Conservation (phyloP, 2,797 vertebrate species). For the Buceros bicornis region DNA sequence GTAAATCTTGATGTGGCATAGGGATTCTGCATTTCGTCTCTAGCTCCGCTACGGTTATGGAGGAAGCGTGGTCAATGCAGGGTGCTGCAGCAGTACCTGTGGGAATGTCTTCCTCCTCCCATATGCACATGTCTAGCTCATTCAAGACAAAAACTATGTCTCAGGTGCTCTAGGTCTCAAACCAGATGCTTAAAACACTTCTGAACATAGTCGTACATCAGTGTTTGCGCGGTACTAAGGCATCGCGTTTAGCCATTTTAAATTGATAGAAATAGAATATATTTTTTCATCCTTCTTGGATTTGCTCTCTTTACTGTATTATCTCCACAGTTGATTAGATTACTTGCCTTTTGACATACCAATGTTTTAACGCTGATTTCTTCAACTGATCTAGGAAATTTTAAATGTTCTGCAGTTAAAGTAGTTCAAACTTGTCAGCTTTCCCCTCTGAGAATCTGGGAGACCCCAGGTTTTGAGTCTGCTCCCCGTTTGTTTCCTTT, state of each 20-base stretch:
- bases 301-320: too few relatives aligned
- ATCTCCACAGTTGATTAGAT: too few relatives aligned
- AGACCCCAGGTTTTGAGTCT: background rate
- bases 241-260: background rate
- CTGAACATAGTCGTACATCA: background rate
- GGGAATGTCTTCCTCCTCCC: background rate
- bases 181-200: background rate
- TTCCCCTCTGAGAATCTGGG: background rate
- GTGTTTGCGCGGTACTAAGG: background rate
- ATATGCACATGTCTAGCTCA: background rate
- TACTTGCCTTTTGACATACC: background rate
- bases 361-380: background rate
- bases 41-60: background rate
- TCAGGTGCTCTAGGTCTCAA: background rate
- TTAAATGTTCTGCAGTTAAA: background rate
- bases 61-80: background rate
- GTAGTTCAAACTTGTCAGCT: background rate
- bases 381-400: background rate
- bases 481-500: background rate
- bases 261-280: background rate
- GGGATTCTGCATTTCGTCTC: background rate
- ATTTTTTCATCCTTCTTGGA: background rate
- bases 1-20: background rate
- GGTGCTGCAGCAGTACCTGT: fast-evolving
- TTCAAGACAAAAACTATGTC: background rate